Base-by-base conservation (phyloP, 1,140 invertebrate genomes). In the Adelges cooleyi region DNA sequence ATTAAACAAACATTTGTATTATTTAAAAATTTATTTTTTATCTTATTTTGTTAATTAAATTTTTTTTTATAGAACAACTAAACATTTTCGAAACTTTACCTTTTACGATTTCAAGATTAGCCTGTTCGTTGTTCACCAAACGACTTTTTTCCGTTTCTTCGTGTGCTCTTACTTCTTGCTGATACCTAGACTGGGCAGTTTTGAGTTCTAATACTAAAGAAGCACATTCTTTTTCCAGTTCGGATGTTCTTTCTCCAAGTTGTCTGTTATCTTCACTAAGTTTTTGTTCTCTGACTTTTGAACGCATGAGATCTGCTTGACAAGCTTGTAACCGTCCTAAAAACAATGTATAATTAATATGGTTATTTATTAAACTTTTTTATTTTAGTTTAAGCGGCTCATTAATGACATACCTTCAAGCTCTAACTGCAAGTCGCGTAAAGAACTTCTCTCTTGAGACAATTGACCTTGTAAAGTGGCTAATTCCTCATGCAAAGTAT, bases 101-200 rank as follows among this genome's bases (percentile, higher is more conserved):
- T 84, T 91, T 90, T 44, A 92, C 88, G 69, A 90, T 86, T 78
- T 93, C 89, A 68, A 90, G 74, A 76, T 90, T 93, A 13, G 89
- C 89, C 74, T 94, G 90, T 73, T 95, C 91, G 71, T 90, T 90
- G 42, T 84, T 88, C n/a, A 88, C 77, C 71, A 89, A 81, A 44
- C 82, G 85, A 56, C 82, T 90, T 72, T 82, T 84, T 76, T 92
- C 89, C 1, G 89, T 91, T 75, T 93, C 90, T 73, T 92, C 87
- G 72, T 93, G 92, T 1, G 90, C 87, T 66, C 83, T 81, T 1
- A 90, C 82, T 78, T 95, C 92, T 73, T 94, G 88, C 71, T 94
- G 87, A 72, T 93, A 92, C 66, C 87, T 83, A 66, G 84, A 85
- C 73, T 91, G 87, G 17, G 89, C 83, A 25, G 90, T 84, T 75